Evolutionary conservation across 2,888 invertebrate species (phyloP).

Genomic region (Limnephilus rhombicus): DNA sequence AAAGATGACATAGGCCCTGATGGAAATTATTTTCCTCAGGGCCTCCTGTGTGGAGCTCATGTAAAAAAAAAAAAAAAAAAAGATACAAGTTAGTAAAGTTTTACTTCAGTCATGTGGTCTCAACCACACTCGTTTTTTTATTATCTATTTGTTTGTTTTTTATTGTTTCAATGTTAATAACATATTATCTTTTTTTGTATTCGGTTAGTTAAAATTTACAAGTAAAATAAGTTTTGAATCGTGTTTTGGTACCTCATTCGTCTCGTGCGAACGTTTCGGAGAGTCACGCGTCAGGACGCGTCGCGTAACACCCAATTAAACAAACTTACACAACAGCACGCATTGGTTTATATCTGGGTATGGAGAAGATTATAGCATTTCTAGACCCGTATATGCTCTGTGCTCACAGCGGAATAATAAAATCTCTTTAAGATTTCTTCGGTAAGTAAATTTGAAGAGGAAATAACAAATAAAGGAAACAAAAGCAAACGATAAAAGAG

Average conservation of each 20-base stretch:
- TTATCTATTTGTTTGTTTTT: too few species aligned
- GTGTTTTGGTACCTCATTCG: background rate
- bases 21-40: too few species aligned
- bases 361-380: background rate
- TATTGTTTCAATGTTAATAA: too few species aligned
- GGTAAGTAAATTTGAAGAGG: slow-evolving; percentile 59
- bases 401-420: slow-evolving; percentile 57
- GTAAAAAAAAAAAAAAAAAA: too few species aligned
- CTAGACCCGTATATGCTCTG: background rate
- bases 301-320: background rate
- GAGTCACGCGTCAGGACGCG: too few species aligned
- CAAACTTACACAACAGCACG: background rate
- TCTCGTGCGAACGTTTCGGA: background rate
- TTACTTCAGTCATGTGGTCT: too few species aligned
- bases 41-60: too few species aligned
- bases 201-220: too few species aligned
- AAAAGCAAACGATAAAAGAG: slow-evolving; percentile 56
- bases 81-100: too few species aligned
- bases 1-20: too few species aligned
- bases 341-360: background rate
- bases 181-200: too few species aligned
- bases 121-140: too few species aligned
- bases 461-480: slow-evolving; percentile 64
- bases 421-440: slow-evolving; percentile 61
- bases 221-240: background rate